phyloP scores from a whole-genome alignment of 2,113 vertebrate genomes.

The Laticauda colubrina region DNA sequence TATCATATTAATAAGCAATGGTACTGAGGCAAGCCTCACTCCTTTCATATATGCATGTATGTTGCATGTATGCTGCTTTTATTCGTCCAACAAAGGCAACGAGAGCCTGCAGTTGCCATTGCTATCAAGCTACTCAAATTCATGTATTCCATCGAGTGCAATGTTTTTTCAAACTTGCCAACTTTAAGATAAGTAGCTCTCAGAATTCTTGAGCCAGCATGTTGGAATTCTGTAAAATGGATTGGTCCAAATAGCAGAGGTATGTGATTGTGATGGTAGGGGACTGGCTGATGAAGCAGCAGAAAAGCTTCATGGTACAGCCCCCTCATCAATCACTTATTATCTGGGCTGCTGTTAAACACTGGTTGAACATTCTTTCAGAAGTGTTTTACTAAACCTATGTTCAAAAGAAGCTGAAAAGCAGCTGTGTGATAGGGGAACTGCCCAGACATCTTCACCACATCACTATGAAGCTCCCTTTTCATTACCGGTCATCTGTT shows the following conservation, averaged over 20 bases:
- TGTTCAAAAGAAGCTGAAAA: neutral
- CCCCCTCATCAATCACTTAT: neutral
- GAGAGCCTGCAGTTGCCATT: neutral
- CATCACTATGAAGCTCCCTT: neutral
- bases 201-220: too few species aligned
- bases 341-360: neutral
- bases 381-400: neutral
- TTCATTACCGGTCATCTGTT: neutral
- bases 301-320: neutral
- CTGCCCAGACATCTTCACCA: neutral
- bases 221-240: neutral
- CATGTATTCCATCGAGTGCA: neutral
- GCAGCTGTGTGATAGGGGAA: neutral
- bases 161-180: neutral
- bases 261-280: neutral
- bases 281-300: neutral
- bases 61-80: neutral
- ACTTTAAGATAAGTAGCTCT: neutral
- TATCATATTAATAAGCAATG: neutral
- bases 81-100: neutral
- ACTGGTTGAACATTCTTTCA: neutral
- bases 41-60: neutral
- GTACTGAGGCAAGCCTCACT: neutral
- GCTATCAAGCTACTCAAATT: neutral
- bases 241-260: neutral